Evolutionary conservation across 1,140 invertebrate genomes (phyloP), one percentile per base, ranked within the genome.

Genomic region (Calliopsis andreniformis): DNA sequence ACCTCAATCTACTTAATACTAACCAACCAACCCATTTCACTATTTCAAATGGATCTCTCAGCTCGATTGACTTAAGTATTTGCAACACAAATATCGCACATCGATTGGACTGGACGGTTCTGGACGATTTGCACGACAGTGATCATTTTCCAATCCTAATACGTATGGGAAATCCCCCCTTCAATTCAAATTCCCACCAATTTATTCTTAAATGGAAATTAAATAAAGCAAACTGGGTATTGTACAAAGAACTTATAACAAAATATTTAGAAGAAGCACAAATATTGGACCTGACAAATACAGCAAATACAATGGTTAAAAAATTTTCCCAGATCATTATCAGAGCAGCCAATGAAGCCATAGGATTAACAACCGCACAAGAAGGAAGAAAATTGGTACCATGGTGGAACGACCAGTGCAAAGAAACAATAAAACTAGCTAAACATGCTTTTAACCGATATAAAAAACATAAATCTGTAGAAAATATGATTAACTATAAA

Each of bases 11-110:
- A 5, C 10, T 10, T 5, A 39, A 39, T 10, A 39, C 35, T 39
- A 39, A 39, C 10, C 35, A 39, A 5, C 35, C 3, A 39, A 87
- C 87, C 0, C 85, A 88, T 69, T 88, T 88, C 56, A 79, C 66
- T 49, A 78, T 59, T 42, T 77, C 73, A 23, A 81, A 59, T 5
- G 86, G 84, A n/a, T 56, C 28, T 10, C 72, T 72, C 10, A 88
- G 79, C 68, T 66, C 12, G 16, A 51, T 51, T 12, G n/a, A 51
- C 8, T 10, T 51, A 51, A 25, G 20, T 25, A 51, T 51, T 7
- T 7, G 3, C 23, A 51, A 10, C 8, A 51, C 49, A 20, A 51
- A n/a, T n/a, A n/a, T 23, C 18, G 20, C 49, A 2, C 49, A 51
- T 25, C 23, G 8, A 7, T n/a, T 51, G 3, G 49, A 55, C 18